Evolutionary conservation across 2,797 vertebrate species (phyloP), one percentile per base, ranked within the genome.

Genomic region (Dendrocincla fuliginosa): DNA sequence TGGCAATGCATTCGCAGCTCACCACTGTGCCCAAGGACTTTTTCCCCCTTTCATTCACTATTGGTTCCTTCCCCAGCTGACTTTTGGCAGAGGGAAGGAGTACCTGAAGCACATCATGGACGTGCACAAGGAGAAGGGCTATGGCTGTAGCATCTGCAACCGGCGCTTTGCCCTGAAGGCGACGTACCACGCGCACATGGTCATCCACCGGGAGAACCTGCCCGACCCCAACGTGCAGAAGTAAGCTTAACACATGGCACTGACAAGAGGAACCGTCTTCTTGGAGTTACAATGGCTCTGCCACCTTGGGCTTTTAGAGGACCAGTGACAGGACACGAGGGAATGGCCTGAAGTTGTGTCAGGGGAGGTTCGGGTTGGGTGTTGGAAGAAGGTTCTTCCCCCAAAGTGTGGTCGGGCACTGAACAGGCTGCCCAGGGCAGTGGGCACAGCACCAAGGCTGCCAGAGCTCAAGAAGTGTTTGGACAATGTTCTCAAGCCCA

Each of bases 71-170:
- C 85, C 67, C 25, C 96, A 99, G 99, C 93, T 99, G 96, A 99
- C 99, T 0, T 99, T 99, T 8, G 99, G 99, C n/a, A 99, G 99
- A 85, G 99, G 99, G 49, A 98, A 98, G 94, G 99, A 99, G 68
- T 99, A 99, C 97, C 98, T 99, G 97, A 99, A 98, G 97, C 99
- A 99, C 98, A 99, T 99, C 93, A 99, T 99, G 98, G 99, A 99
- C n/a, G 98, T 99, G 85, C 99, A 99, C 97, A 99, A 99, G 92
- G 99, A 99, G 98, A 98, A 99, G 10, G 99, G 99, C 65, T 99
- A 99, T 2, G 98, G 99, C 97, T 99, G 99, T 56, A 98, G 98
- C 59, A 99, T 99, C 97, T 99, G 99, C 78, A 99, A 99, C 95
- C 98, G 99, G 2, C 99, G 99, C 83, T 99, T 99, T 18, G 99